A percentile compares a stretch with the other conserved stretches of the same genome.
Evolutionary conservation across 2,113 vertebrate species (phyloP).

Genomic region (Labeo rohita): DNA sequence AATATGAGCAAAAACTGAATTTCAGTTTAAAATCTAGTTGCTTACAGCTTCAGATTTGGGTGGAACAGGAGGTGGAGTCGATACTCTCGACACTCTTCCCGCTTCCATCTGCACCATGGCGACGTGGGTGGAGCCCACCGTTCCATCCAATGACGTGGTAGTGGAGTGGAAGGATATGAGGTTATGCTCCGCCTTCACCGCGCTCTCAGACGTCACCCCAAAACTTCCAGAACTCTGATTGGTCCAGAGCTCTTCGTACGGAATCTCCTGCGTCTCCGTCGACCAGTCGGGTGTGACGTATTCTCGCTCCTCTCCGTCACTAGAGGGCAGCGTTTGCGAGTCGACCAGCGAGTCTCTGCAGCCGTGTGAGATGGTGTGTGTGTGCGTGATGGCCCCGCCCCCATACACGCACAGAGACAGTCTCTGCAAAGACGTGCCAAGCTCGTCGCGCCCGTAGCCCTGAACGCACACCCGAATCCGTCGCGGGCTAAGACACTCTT

Average conservation of each 20-base stretch:
- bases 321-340: constrained; percentile 60
- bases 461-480: constrained; percentile 84
- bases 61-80: constrained; percentile 88
- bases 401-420: constrained; percentile 80
- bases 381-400: constrained; percentile 57
- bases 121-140: constrained; percentile 63
- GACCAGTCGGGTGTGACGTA: constrained; percentile 92
- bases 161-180: constrained; percentile 82
- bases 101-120: constrained; percentile 70
- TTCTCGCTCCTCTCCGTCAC: constrained; percentile 85
- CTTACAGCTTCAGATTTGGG: constrained; percentile 96
- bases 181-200: constrained; percentile 78
- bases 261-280: constrained; percentile 87
- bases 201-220: constrained; percentile 68
- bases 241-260: constrained; percentile 96
- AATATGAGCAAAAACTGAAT: no score
- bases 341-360: constrained; percentile 77
- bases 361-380: constrained; percentile 64
- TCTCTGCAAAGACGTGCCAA: constrained; percentile 75
- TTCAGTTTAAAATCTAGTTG: no score
- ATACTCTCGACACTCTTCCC: constrained; percentile 74
- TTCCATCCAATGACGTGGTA: constrained; percentile 73
- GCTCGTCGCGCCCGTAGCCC: constrained; percentile 72
- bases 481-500: constrained; percentile 88
- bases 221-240: constrained; percentile 74